phyloP scores from a whole-genome alignment of 2,113 vertebrate genomes.

The Coryphaenoides rupestris region DNA sequence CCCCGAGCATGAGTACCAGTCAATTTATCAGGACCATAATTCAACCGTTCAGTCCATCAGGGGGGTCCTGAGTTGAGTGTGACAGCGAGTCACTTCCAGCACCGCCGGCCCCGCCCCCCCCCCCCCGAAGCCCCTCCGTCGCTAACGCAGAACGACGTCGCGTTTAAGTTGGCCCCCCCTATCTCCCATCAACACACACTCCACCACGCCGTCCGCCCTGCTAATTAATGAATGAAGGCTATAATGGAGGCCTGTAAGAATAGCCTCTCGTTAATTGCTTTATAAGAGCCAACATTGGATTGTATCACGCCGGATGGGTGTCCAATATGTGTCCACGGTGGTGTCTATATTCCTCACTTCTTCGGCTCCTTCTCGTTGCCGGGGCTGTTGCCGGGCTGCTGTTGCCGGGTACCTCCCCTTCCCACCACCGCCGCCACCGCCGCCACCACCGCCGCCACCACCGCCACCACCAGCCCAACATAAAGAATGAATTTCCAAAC shows the following conservation, averaged over 20 bases:
- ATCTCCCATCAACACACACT: too few relatives aligned
- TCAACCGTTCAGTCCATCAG: slow-evolving; percentile 41
- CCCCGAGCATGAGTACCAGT: slow-evolving; percentile 60
- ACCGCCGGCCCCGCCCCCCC: slow-evolving; percentile 18
- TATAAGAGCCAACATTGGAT: too few relatives aligned
- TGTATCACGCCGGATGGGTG: too few relatives aligned
- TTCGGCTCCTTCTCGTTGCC: background rate
- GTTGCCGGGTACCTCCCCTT: slow-evolving; percentile 6
- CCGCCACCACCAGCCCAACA: slow-evolving; percentile 30
- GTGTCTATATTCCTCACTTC: slow-evolving; percentile 33
- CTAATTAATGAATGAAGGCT: too few relatives aligned
- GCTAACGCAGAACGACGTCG: slow-evolving; percentile 31
- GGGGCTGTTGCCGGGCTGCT: too few relatives aligned
- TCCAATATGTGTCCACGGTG: too few relatives aligned
- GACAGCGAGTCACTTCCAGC: slow-evolving; percentile 49
- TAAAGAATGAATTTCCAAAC: slow-evolving; percentile 72
- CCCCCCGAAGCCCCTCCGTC: slow-evolving; percentile 35
- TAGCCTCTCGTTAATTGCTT: too few relatives aligned
- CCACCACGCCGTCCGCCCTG: too few relatives aligned
- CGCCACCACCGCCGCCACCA: slow-evolving; percentile 20
- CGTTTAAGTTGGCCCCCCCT: slow-evolving; percentile 29
- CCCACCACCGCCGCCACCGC: slow-evolving; percentile 23
- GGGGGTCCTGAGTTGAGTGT: slow-evolving; percentile 20
- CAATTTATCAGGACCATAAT: slow-evolving; percentile 63
- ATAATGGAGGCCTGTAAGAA: too few relatives aligned